phyloP scores from a whole-genome alignment of 2,113 vertebrate genomes.

The Gallinago jamesoni region DNA sequence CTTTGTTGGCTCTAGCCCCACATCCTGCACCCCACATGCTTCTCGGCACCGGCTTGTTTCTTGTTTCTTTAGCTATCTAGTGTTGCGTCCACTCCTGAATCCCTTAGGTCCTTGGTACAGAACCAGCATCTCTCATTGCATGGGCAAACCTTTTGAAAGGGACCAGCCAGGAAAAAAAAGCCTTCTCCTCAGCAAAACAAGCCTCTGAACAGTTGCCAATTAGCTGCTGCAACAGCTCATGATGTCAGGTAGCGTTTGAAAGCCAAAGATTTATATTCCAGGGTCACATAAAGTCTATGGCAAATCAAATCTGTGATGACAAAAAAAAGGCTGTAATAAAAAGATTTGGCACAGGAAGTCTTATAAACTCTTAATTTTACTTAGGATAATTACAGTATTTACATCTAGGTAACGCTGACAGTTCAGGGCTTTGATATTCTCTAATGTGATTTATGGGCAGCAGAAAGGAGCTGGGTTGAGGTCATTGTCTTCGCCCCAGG shows the following conservation, averaged over 20 bases:
- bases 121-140: not conserved
- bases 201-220: not conserved
- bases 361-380: constrained; percentile 51
- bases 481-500: not conserved
- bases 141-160: not conserved
- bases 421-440: constrained; percentile 34
- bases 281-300: not conserved
- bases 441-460: constrained; percentile 24
- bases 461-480: not conserved
- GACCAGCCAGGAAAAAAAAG: not conserved
- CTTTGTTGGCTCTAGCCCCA: not conserved
- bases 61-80: not conserved
- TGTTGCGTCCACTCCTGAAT: not conserved
- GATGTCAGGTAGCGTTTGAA: constrained; percentile 30
- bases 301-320: constrained; percentile 41
- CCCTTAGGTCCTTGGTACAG: not conserved
- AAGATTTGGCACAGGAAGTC: constrained; percentile 39
- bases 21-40: not conserved
- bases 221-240: not conserved
- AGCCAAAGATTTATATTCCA: constrained; percentile 23
- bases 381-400: constrained; percentile 36
- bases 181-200: not conserved
- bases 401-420: not conserved
- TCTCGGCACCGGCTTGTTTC: not conserved
- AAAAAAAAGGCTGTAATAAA: not conserved